Evolutionary conservation across 1,140 invertebrate species (phyloP).

Genomic region (Doryteuthis pealeii): DNA sequence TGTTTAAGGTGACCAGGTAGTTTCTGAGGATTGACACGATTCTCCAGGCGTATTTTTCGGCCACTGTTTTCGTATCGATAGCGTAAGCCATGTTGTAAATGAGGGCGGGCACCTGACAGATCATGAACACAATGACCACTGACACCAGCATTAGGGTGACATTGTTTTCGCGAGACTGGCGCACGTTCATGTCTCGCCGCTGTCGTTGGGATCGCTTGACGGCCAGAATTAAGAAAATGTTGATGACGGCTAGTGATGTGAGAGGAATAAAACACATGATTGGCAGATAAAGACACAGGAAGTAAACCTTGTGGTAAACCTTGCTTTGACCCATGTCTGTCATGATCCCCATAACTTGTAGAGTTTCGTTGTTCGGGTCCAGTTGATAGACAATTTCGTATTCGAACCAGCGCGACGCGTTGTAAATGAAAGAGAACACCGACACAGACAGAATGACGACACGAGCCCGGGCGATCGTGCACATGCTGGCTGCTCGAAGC

Average conservation of each 20-base stretch:
- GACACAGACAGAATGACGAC: constrained; percentile 83
- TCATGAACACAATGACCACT: constrained; percentile 90
- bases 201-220: constrained; percentile 53
- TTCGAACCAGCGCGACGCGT: constrained; percentile 72
- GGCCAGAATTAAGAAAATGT: constrained; percentile 78
- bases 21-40: constrained; percentile 66
- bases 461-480: constrained; percentile 85
- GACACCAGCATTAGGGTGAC: constrained; percentile 86
- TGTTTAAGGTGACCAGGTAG: constrained; percentile 93
- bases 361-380: constrained; percentile 23
- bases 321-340: constrained; percentile 72
- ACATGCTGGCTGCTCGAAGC: constrained; percentile 80
- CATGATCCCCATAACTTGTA: constrained; percentile 66
- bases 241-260: constrained; percentile 79
- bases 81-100: constrained; percentile 75
- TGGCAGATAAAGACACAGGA: constrained; percentile 88
- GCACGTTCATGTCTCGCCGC: constrained; percentile 52
- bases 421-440: constrained; percentile 82
- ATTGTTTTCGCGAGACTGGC: constrained; percentile 57
- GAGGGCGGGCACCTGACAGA: constrained; percentile 87
- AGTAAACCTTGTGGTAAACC: constrained; percentile 79
- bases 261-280: constrained; percentile 92
- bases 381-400: constrained; percentile 55
- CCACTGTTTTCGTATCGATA: constrained; percentile 39
- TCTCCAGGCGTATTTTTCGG: constrained; percentile 33